Conservation (phyloP, 92 coral and sea anemone genomes). For the Muricea muricata region DNA sequence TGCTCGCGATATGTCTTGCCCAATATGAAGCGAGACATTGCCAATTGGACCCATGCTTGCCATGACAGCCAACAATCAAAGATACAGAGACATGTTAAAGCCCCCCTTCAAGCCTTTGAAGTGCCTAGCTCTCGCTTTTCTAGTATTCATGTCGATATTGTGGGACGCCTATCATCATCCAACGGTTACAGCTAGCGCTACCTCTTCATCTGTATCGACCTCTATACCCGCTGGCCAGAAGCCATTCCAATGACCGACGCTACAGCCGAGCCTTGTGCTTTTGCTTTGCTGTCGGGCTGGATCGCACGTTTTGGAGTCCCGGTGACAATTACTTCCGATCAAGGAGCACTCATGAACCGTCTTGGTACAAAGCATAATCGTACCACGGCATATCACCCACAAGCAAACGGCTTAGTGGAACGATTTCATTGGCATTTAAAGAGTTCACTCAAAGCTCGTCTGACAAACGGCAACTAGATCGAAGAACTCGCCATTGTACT, state of each 20-base stretch:
- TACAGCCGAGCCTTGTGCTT: conserved; percentile 55
- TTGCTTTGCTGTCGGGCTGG: conserved; percentile 56
- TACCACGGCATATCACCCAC: conserved; percentile 33
- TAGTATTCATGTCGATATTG: conserved; percentile 18
- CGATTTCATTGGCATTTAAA: conserved; percentile 1
- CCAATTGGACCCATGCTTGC: conserved; percentile 10
- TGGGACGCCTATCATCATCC: conserved; percentile 13
- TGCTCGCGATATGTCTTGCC: conserved; percentile 8
- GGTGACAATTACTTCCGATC: conserved; percentile 6
- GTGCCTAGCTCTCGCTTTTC: neutral
- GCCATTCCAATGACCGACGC: conserved; percentile 60
- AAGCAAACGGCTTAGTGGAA: conserved; percentile 18
- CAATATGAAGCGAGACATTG: conserved; percentile 16
- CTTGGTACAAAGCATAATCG: neutral
- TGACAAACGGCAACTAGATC: conserved; percentile 8
- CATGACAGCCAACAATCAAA: conserved; percentile 9
- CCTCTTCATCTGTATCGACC: conserved; percentile 56
- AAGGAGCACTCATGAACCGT: conserved; percentile 20
- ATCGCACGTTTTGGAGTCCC: conserved; percentile 52
- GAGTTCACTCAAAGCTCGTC: neutral
- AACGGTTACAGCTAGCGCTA: conserved; percentile 51
- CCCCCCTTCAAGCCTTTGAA: conserved; percentile 2
- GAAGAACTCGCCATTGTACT: conserved; percentile 40
- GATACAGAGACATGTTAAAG: neutral
- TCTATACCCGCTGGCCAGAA: conserved; percentile 63